Evolutionary conservation across 2,113 vertebrate genomes (phyloP).

Genomic region (Hippoglossus stenolepis): DNA sequence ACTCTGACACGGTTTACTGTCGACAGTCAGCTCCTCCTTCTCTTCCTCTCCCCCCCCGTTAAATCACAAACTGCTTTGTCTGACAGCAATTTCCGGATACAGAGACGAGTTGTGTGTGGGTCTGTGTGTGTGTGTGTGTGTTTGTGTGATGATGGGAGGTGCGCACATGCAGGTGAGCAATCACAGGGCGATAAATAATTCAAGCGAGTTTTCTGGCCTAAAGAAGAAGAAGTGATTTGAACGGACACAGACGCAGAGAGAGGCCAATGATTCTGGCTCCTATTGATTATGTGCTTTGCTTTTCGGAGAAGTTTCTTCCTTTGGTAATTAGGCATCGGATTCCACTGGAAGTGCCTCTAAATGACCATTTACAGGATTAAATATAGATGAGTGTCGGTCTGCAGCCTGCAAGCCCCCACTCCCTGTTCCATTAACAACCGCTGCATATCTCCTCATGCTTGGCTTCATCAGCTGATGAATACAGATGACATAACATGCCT

Average conservation of each 20-base stretch:
- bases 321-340: slow-evolving; percentile 61
- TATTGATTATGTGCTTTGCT: slow-evolving; percentile 64
- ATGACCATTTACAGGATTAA: slow-evolving; percentile 70
- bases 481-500: slow-evolving; percentile 1
- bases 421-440: slow-evolving; percentile 57
- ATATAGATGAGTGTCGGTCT: slow-evolving; percentile 67
- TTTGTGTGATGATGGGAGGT: background rate
- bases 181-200: slow-evolving; percentile 58
- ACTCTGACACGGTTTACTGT: slow-evolving; percentile 37
- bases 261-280: slow-evolving; percentile 49
- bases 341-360: slow-evolving; percentile 60
- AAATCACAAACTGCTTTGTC: too few relatives aligned
- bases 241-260: slow-evolving; percentile 30
- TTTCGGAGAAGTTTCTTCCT: slow-evolving; percentile 33
- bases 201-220: slow-evolving; percentile 37
- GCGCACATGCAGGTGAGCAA: slow-evolving; percentile 22
- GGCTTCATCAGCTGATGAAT: slow-evolving; percentile 21
- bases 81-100: slow-evolving; percentile 56
- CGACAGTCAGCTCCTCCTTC: slow-evolving; percentile 30
- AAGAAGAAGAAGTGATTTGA: slow-evolving; percentile 22
- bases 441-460: slow-evolving; percentile 20
- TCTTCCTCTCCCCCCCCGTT: slow-evolving; percentile 16
- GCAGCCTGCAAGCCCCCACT: slow-evolving; percentile 1
- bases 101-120: slow-evolving; percentile 28
- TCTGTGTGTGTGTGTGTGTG: slow-evolving; percentile 1